A percentile compares a stretch with the other conserved stretches of the same genome.
Evolutionary conservation across 2,797 vertebrate genomes (phyloP).

Genomic region (Holocentrus rufus): DNA sequence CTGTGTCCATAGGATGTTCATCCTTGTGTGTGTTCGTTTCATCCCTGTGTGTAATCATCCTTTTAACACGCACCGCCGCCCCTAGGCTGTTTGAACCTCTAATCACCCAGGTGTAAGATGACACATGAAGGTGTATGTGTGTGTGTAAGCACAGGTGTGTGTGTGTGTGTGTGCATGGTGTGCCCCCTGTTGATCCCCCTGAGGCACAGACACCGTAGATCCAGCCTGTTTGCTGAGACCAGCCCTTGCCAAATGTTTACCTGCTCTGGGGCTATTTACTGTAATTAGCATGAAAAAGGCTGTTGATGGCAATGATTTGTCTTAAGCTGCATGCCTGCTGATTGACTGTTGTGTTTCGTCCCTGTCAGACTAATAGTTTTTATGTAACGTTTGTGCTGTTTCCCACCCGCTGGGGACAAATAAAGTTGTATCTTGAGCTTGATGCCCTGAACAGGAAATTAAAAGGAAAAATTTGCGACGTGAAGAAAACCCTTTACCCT

Average conservation of each 20-base stretch:
- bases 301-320: slow-evolving; percentile 7
- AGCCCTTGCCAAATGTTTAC: slow-evolving; percentile 58
- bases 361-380: background rate
- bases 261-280: slow-evolving; percentile 32
- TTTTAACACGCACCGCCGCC: slow-evolving; percentile 38
- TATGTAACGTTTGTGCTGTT: background rate
- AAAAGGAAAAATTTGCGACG: background rate
- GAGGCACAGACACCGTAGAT: slow-evolving; percentile 37
- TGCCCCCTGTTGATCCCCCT: slow-evolving; percentile 40
- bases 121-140: slow-evolving; percentile 31
- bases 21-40: slow-evolving; percentile 77
- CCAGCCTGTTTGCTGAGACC: slow-evolving; percentile 50
- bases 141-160: slow-evolving; percentile 7
- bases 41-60: slow-evolving; percentile 45
- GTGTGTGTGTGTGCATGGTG: slow-evolving; percentile 2
- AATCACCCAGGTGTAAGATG: slow-evolving; percentile 42
- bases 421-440: background rate
- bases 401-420: background rate
- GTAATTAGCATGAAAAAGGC: slow-evolving; percentile 13
- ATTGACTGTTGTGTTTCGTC: background rate
- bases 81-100: slow-evolving; percentile 59
- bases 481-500: background rate
- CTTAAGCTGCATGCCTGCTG: background rate
- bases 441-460: background rate
- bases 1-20: slow-evolving; percentile 80